Evolutionary conservation across 2,888 invertebrate genomes (phyloP).

Genomic region (Drosophila infuscata): DNA sequence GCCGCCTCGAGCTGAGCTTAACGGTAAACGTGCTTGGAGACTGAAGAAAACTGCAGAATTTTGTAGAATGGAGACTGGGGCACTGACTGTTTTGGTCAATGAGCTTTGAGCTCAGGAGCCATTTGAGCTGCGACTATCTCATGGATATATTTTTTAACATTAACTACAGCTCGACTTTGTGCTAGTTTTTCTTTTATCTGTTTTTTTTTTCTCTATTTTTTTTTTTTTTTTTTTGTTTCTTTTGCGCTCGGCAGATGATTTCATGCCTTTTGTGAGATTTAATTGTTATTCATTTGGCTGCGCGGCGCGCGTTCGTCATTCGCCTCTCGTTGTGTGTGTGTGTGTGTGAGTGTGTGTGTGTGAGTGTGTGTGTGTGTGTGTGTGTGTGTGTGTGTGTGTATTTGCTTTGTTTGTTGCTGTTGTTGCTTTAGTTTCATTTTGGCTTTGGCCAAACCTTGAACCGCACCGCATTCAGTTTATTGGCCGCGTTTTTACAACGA

Average conservation of each 20-base stretch:
- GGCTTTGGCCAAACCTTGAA: constrained; percentile 83
- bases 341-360: no score
- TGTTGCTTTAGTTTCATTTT: constrained; percentile 80
- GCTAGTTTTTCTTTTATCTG: constrained; percentile 55
- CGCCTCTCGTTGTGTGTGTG: constrained; percentile 41
- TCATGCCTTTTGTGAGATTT: constrained; percentile 79
- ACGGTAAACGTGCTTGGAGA: constrained; percentile 58
- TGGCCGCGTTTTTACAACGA: constrained; percentile 83
- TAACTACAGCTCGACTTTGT: constrained; percentile 62
- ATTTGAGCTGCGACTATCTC: constrained; percentile 40
- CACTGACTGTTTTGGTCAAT: constrained; percentile 74
- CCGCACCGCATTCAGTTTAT: constrained; percentile 82
- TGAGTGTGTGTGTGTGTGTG: constrained; percentile 32
- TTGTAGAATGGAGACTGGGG: constrained; percentile 39
- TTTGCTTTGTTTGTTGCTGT: constrained; percentile 32
- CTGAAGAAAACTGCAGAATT: constrained; percentile 4
- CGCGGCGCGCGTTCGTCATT: constrained; percentile 54
- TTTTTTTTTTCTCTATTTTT: constrained; percentile 11
- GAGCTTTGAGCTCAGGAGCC: constrained; percentile 63
- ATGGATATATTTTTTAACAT: constrained; percentile 54
- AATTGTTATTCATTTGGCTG: constrained; percentile 76
- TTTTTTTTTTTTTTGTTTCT: constrained; percentile 32
- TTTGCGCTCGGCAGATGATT: constrained; percentile 72
- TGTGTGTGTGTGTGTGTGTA: not conserved
- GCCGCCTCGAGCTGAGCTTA: constrained; percentile 73